Conservation (phyloP, 1,140 invertebrate species). For the Polypedilum pembai region DNA sequence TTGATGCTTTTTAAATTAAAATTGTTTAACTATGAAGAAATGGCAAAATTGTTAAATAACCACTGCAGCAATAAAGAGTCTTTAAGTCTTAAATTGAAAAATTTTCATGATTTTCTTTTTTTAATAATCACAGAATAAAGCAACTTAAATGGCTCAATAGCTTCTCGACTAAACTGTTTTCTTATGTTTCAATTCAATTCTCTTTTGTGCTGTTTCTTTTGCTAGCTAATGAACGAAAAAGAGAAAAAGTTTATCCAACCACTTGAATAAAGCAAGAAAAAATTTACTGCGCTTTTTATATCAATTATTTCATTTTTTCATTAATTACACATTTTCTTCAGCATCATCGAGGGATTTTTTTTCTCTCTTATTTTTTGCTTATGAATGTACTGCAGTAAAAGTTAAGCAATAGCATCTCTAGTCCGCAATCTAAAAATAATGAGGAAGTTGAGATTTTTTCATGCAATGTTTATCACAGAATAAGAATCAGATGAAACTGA, state of each 20-base stretch:
- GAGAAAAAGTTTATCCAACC: conserved; percentile 6
- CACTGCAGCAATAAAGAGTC: no score
- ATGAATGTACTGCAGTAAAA: conserved; percentile 16
- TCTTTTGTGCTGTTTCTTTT: not conserved
- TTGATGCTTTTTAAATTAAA: no score
- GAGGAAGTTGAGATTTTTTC: no score
- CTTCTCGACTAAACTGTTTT: not conserved
- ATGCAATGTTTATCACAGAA: no score
- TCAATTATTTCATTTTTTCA: conserved; percentile 28
- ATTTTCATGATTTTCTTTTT: not conserved
- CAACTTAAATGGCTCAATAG: not conserved
- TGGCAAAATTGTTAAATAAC: no score
- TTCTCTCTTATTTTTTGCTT: not conserved
- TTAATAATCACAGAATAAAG: conserved; percentile 2
- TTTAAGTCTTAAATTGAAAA: not conserved
- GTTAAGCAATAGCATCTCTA: not conserved
- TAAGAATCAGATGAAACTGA: no score
- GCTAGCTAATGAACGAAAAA: not conserved
- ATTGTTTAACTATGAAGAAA: no score
- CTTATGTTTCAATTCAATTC: not conserved
- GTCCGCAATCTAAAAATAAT: no score
- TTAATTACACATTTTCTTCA: conserved; percentile 20
- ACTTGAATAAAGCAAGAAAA: not conserved
- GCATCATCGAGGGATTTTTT: not conserved
- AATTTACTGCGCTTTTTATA: conserved; percentile 23